Percentiles rank a stretch among this genome's conserved stretches.
phyloP scores from a whole-genome alignment of 2,888 invertebrate genomes.

The Habroteleia sp. region DNA sequence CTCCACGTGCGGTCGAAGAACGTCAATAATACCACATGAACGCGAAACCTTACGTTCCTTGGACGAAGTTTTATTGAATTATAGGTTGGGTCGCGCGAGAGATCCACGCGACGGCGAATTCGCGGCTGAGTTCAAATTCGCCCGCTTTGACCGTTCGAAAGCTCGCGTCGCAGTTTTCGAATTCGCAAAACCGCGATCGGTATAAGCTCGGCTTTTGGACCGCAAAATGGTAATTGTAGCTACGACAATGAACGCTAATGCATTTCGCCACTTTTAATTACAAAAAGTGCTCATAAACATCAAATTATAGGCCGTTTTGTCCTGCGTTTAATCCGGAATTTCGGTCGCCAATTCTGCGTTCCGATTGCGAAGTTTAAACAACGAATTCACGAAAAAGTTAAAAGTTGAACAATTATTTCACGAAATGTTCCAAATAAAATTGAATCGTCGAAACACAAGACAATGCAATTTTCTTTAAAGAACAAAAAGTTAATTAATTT shows the following conservation, averaged over 20 bases:
- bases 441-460: too few species aligned
- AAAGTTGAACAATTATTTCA: too few species aligned
- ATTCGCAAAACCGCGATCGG: slow-evolving; percentile 64
- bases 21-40: slow-evolving; percentile 63
- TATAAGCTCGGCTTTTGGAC: slow-evolving; percentile 61
- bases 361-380: neutral
- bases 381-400: too few species aligned
- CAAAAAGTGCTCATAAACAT: slow-evolving; percentile 50
- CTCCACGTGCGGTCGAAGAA: slow-evolving; percentile 55
- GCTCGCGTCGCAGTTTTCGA: slow-evolving; percentile 67
- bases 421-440: too few species aligned
- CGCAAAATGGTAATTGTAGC: slow-evolving; percentile 63
- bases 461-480: too few species aligned
- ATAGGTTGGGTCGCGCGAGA: slow-evolving; percentile 38
- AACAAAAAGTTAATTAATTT: too few species aligned
- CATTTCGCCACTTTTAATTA: slow-evolving; percentile 50
- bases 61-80: slow-evolving; percentile 61
- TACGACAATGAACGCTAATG: slow-evolving; percentile 54
- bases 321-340: slow-evolving; percentile 6
- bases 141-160: too few species aligned
- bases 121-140: slow-evolving; percentile 23
- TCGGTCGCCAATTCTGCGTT: neutral
- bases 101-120: slow-evolving; percentile 25
- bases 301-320: slow-evolving; percentile 26
- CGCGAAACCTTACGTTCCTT: slow-evolving; percentile 63